Percentiles rank a stretch among this genome's conserved stretches.
phyloP scores from a whole-genome alignment of 2,888 invertebrate genomes.

The Idaea biselata region DNA sequence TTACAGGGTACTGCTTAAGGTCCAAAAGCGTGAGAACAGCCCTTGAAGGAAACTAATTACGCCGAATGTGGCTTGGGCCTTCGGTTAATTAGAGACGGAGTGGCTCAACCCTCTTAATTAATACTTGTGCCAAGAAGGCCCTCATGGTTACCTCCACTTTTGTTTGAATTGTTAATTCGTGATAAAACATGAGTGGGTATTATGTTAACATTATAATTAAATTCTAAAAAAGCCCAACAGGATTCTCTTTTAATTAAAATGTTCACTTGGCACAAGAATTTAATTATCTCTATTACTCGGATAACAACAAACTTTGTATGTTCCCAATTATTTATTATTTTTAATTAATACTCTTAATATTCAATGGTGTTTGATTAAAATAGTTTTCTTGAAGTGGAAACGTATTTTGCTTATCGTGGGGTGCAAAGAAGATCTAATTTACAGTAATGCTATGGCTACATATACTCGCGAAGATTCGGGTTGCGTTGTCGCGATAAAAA shows the following conservation, averaged over 20 bases:
- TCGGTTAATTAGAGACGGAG: constrained; percentile 78
- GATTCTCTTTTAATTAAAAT: constrained; percentile 20
- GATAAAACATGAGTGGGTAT: constrained; percentile 63
- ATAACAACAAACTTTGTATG: constrained; percentile 6
- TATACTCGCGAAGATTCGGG: no score
- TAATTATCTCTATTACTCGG: constrained; percentile 7
- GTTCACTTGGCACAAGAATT: constrained; percentile 17
- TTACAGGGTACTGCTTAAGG: constrained; percentile 57
- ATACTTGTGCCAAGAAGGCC: constrained; percentile 72
- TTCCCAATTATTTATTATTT: constrained; percentile 4
- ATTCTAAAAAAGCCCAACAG: constrained; percentile 42
- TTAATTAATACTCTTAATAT: background rate
- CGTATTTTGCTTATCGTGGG: background rate
- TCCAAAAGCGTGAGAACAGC: constrained; percentile 72
- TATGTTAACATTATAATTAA: constrained; percentile 59
- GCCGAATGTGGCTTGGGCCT: constrained; percentile 74
- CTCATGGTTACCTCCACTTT: constrained; percentile 67
- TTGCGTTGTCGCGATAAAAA: no score
- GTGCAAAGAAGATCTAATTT: background rate
- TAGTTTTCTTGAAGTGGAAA: background rate
- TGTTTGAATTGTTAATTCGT: constrained; percentile 74
- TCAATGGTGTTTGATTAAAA: background rate
- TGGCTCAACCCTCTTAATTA: constrained; percentile 79
- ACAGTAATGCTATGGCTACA: no score
- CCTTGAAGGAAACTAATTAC: constrained; percentile 77